Evolutionary conservation across 2,797 vertebrate species (phyloP).

Genomic region (Alosa sapidissima): DNA sequence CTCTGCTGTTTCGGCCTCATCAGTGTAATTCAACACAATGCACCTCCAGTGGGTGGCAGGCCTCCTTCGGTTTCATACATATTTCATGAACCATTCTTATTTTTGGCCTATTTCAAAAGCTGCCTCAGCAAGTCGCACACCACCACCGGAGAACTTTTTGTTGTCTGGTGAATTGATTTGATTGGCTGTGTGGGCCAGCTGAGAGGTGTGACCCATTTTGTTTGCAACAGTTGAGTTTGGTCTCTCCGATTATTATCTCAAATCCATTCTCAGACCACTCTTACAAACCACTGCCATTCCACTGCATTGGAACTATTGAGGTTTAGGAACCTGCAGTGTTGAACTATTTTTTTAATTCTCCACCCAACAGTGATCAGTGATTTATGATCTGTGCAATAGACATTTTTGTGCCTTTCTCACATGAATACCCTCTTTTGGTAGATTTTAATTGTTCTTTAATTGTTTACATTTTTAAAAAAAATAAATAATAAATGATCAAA

Average conservation of each 20-base stretch:
- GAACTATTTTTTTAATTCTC: not conserved
- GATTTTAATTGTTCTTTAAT: not conserved
- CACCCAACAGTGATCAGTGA: not conserved
- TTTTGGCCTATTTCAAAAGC: not conserved
- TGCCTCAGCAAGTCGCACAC: not conserved
- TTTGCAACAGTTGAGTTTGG: too few relatives aligned
- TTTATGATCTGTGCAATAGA: slow-evolving; percentile 49
- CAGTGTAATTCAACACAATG: slow-evolving; percentile 1
- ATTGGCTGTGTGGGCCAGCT: too few relatives aligned
- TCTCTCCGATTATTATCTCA: too few relatives aligned
- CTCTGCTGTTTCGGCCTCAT: not conserved
- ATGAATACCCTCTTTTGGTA: not conserved
- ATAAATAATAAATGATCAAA: not conserved
- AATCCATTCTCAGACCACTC: not conserved
- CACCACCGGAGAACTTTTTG: not conserved
- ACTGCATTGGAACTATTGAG: not conserved
- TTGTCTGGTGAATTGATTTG: not conserved
- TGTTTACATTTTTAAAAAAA: not conserved
- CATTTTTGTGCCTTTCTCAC: not conserved
- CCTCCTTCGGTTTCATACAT: not conserved
- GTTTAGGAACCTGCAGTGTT: not conserved
- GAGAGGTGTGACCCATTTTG: too few relatives aligned
- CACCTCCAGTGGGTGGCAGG: not conserved
- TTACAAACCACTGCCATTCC: not conserved
- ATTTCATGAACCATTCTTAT: not conserved